These are phyloP conservation scores for Irena cyanogastra DNA, from an alignment of 2,113 vertebrate genomes.

Conservation along the genomic window DNA sequence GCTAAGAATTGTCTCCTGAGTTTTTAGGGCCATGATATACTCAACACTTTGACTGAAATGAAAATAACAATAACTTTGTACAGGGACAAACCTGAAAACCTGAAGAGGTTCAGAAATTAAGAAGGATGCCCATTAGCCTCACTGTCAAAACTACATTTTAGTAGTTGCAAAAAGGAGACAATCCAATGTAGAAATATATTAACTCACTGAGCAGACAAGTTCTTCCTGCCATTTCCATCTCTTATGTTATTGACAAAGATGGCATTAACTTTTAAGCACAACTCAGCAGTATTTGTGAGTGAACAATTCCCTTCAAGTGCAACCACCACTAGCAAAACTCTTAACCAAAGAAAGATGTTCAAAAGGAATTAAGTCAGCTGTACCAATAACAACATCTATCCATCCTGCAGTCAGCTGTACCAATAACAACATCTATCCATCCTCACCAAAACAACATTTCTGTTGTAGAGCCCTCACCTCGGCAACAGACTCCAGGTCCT, in stretches of 20 bases:
- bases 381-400: neutral
- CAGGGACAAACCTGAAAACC: neutral
- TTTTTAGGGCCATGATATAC: neutral
- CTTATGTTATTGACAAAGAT: neutral
- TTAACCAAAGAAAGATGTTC: neutral
- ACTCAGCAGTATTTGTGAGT: neutral
- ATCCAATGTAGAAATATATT: neutral
- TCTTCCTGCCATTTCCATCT: neutral
- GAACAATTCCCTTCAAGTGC: neutral
- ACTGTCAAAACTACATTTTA: neutral
- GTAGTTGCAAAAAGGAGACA: neutral
- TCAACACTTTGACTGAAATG: neutral
- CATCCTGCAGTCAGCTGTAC: neutral
- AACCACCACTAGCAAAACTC: neutral
- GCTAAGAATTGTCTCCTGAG: neutral
- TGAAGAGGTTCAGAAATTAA: neutral
- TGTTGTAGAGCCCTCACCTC: neutral
- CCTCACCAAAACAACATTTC: neutral
- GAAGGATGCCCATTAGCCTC: neutral
- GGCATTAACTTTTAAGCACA: neutral
- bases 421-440: neutral
- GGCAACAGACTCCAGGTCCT: neutral
- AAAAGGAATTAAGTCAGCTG: neutral
- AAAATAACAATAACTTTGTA: neutral
- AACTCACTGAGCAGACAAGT: neutral